Conservation (phyloP, 1,140 invertebrate genomes). For the Sarcophaga bullata region DNA sequence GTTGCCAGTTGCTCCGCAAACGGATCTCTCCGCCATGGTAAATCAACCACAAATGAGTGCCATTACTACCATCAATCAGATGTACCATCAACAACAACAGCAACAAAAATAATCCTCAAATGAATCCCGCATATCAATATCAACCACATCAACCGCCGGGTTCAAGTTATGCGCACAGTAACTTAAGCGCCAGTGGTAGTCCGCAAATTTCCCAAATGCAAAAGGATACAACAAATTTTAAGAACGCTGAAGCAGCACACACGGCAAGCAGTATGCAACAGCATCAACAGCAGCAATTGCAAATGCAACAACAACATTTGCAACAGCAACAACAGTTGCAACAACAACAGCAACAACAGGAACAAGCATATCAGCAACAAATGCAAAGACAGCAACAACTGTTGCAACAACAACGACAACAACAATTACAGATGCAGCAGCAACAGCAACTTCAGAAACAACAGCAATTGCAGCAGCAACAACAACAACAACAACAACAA, state of each 20-base stretch:
- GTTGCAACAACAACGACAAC: conserved; percentile 2
- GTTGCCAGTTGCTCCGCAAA: conserved; percentile 61
- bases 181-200: conserved; percentile 44
- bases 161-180: conserved; percentile 61
- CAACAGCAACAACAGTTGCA: conserved; percentile 43
- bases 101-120: conserved; percentile 53
- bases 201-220: conserved; percentile 36
- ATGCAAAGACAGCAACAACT: neutral
- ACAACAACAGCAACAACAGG: neutral
- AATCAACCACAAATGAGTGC: conserved; percentile 56
- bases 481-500: conserved; percentile 49
- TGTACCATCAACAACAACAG: conserved; percentile 60
- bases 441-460: conserved; percentile 23
- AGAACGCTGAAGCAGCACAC: conserved; percentile 36
- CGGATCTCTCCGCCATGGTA: conserved; percentile 57
- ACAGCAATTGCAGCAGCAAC: conserved; percentile 47
- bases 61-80: conserved; percentile 58
- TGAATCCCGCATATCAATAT: conserved; percentile 42
- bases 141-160: conserved; percentile 51
- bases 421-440: conserved; percentile 2
- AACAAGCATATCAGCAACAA: neutral
- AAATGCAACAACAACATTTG: neutral
- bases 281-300: conserved; percentile 44
- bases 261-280: conserved; percentile 39
- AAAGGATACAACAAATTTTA: conserved; percentile 31